Evolutionary conservation across 1,140 invertebrate species (phyloP).

Genomic region (Linepithema humile): DNA sequence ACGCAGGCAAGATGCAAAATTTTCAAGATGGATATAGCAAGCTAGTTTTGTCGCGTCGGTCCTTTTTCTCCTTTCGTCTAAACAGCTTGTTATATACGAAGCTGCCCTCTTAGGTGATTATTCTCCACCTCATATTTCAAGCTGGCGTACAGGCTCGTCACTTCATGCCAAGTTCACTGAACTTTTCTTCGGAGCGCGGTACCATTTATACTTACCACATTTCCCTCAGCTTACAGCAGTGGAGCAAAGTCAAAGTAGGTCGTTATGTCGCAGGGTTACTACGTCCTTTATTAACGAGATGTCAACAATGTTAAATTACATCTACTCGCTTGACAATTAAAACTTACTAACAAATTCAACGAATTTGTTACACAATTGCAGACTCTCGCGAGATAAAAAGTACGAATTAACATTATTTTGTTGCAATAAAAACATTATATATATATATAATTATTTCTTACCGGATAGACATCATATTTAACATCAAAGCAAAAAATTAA

Average conservation of each 20-base stretch:
- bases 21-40: neutral
- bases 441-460: neutral
- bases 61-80: neutral
- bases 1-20: neutral
- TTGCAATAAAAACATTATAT: neutral
- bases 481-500: constrained; percentile 26
- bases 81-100: constrained; percentile 60
- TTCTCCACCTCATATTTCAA: constrained; percentile 59
- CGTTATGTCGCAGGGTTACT: neutral
- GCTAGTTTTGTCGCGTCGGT: neutral
- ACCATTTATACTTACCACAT: constrained; percentile 37
- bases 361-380: neutral
- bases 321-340: constrained; percentile 1
- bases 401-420: no score
- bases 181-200: constrained; percentile 13
- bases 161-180: constrained; percentile 53
- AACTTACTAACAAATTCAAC: constrained; percentile 4
- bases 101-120: constrained; percentile 51
- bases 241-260: constrained; percentile 34
- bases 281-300: constrained; percentile 25
- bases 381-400: no score
- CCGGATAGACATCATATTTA: neutral
- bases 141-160: constrained; percentile 48
- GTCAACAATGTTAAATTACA: neutral
- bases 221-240: neutral